Percentiles rank a stretch among this genome's conserved stretches.
phyloP scores from a whole-genome alignment of 2,888 invertebrate species.

The Drosophila mayaguana region DNA sequence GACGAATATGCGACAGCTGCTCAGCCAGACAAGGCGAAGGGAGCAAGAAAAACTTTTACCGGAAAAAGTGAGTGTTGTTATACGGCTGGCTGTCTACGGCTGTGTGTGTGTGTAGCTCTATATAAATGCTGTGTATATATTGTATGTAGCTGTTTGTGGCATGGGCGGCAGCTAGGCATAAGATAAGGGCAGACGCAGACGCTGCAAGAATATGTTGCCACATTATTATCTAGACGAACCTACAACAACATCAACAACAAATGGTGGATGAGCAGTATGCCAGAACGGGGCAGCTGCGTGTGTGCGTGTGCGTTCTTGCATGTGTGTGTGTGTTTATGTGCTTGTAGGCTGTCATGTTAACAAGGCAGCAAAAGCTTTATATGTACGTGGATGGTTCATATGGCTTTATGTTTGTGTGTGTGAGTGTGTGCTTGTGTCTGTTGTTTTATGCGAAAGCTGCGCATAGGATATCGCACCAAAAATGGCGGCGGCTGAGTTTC shows the following conservation, averaged over 20 bases:
- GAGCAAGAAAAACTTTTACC: constrained; percentile 49
- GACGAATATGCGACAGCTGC: constrained; percentile 70
- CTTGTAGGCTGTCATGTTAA: constrained; percentile 81
- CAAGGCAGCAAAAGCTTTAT: constrained; percentile 70
- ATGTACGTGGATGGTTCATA: constrained; percentile 23
- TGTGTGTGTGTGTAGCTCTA: constrained; percentile 34
- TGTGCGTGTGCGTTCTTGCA: constrained; percentile 20
- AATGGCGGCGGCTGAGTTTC: constrained; percentile 45
- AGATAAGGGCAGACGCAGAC: constrained; percentile 75
- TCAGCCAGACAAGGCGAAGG: constrained; percentile 61
- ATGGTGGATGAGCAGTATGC: constrained; percentile 31
- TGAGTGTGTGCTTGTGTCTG: constrained; percentile 32
- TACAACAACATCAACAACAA: constrained; percentile 26
- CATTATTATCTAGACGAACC: constrained; percentile 75
- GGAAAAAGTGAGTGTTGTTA: constrained; percentile 48
- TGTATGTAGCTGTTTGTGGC: constrained; percentile 14
- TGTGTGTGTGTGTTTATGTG: constrained; percentile 68
- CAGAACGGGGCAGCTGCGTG: constrained; percentile 54
- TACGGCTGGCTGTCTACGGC: neutral
- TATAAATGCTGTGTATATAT: constrained; percentile 43
- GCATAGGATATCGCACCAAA: constrained; percentile 54
- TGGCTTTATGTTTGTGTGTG: constrained; percentile 33
- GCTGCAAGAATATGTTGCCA: constrained; percentile 79
- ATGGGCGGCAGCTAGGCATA: constrained; percentile 14
- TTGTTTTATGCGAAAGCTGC: constrained; percentile 70